Evolutionary conservation across 2,113 vertebrate genomes (phyloP).

Genomic region (Salminus brasiliensis): DNA sequence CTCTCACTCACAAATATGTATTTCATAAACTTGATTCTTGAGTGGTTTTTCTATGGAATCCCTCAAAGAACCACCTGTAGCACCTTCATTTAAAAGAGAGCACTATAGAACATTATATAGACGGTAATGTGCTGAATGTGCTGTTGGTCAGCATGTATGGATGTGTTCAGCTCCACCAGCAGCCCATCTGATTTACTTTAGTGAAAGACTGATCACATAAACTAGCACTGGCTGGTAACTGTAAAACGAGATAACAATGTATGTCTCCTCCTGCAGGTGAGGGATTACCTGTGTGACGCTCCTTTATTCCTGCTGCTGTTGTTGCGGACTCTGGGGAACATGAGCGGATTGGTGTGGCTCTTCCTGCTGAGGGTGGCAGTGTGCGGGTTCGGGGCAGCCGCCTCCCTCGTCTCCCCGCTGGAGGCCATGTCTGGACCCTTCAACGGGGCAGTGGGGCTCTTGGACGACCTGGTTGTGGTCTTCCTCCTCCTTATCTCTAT

Average conservation of each 20-base stretch:
- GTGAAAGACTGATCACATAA: no score
- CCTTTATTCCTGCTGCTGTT: conserved; percentile 72
- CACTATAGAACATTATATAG: no score
- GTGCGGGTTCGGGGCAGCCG: conserved; percentile 74
- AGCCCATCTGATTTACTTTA: no score
- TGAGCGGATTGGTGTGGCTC: conserved; percentile 75
- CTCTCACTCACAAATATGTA: no score
- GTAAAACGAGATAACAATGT: neutral
- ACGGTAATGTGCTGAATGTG: no score
- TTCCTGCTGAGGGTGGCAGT: conserved; percentile 78
- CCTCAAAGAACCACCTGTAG: no score
- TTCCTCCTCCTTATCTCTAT: conserved; percentile 80
- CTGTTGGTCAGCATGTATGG: no score
- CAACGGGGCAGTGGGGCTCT: conserved; percentile 71
- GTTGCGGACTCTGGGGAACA: conserved; percentile 70
- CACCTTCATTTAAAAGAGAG: no score
- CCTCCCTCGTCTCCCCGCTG: conserved; percentile 71
- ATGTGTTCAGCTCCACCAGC: no score
- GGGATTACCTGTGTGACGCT: conserved; percentile 79
- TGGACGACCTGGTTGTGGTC: conserved; percentile 79
- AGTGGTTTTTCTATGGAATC: no score
- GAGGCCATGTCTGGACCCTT: conserved; percentile 70
- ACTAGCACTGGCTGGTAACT: no score
- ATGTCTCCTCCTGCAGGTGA: conserved; percentile 64
- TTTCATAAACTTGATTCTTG: no score